These are phyloP conservation scores for Rhagonycha lutea DNA, from an alignment of 2,888 invertebrate genomes.

Conservation along the genomic window DNA sequence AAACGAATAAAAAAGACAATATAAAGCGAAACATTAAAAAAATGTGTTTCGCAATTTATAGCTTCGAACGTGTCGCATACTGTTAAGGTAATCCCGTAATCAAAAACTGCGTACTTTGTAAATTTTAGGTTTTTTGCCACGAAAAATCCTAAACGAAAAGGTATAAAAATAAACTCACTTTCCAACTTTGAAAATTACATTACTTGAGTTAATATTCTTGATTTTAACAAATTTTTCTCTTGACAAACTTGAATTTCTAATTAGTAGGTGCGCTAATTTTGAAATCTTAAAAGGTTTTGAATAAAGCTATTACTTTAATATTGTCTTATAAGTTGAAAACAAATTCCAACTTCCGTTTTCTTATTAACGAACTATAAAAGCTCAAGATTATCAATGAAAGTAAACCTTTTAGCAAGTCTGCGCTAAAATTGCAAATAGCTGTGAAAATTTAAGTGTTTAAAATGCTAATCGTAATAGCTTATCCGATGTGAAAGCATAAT, in stretches of 20 bases:
- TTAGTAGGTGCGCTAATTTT: not conserved
- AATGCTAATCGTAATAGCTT: conserved; percentile 16
- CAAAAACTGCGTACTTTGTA: not conserved
- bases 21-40: not conserved
- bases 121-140: not conserved
- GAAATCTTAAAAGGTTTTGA: not conserved
- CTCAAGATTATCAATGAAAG: not conserved
- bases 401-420: not conserved
- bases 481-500: conserved; percentile 20
- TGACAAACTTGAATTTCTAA: not conserved
- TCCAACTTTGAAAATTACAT: not conserved
- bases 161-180: not conserved
- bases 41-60: not conserved
- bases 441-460: conserved; percentile 10
- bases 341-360: not conserved
- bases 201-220: not conserved
- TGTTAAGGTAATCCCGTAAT: not conserved
- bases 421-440: not conserved
- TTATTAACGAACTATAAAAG: not conserved
- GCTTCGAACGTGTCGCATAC: not conserved
- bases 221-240: not conserved
- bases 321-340: not conserved
- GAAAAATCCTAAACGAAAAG: not conserved
- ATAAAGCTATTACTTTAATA: not conserved
- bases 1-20: not conserved